Conservation (phyloP, 2,888 invertebrate species). For the Zelleria hepariella region DNA sequence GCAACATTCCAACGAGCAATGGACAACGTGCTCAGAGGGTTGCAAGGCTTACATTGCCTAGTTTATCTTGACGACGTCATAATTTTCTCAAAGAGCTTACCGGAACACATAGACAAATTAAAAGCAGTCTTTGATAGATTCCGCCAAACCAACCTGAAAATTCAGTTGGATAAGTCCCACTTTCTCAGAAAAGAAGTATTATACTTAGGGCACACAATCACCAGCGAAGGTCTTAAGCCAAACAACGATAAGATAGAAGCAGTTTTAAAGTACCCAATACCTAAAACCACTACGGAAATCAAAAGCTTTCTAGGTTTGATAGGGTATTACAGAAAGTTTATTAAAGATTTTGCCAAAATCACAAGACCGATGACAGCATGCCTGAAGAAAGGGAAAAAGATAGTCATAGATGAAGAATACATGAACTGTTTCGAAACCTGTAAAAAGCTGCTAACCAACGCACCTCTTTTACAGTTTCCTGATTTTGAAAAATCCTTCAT, state of each 20-base stretch:
- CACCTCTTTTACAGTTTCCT: conserved; percentile 31
- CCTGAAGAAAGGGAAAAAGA: conserved; percentile 18
- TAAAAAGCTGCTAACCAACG: conserved; percentile 22
- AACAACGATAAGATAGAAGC: conserved; percentile 22
- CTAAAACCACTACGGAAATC: conserved; percentile 20
- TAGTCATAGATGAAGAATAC: conserved; percentile 13
- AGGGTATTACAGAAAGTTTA: conserved; percentile 21
- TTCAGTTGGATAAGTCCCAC: conserved; percentile 8
- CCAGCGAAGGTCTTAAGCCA: too few species aligned
- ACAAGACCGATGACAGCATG: conserved; percentile 21
- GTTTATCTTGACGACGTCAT: conserved; percentile 24
- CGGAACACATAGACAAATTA: conserved; percentile 7
- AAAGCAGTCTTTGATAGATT: conserved; percentile 11
- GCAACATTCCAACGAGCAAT: too few species aligned
- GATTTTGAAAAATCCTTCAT: conserved; percentile 21
- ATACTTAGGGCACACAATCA: too few species aligned
- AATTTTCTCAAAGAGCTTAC: conserved; percentile 16
- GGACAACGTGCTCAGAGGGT: too few species aligned
- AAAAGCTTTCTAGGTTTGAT: conserved; percentile 21
- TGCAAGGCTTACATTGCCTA: conserved; percentile 18
- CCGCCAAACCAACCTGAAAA: conserved; percentile 3
- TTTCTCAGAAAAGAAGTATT: conserved; percentile 7
- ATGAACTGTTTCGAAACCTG: conserved; percentile 16
- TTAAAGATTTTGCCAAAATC: conserved; percentile 20
- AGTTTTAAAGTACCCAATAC: conserved; percentile 18